These are phyloP conservation scores for Callosobruchus maculatus DNA, from an alignment of 2,888 invertebrate species.

Conservation along the genomic window DNA sequence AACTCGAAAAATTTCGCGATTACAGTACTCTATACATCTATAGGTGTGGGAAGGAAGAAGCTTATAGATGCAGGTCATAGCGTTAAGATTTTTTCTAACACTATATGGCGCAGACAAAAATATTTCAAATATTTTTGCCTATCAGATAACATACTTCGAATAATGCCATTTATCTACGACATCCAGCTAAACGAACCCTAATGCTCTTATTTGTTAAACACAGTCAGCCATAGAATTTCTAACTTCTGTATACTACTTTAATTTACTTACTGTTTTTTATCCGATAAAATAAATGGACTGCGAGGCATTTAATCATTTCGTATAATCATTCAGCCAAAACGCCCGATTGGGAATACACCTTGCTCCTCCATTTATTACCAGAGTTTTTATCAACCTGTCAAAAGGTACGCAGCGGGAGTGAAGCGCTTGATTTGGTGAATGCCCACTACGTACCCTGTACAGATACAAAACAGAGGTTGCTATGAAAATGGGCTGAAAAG, in stretches of 20 bases:
- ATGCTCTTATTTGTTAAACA: background rate
- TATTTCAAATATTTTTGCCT: too few relatives aligned
- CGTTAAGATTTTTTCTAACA: too few relatives aligned
- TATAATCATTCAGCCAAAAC: background rate
- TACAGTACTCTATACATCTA: too few relatives aligned
- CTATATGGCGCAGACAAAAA: too few relatives aligned
- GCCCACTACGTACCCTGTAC: background rate
- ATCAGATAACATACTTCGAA: too few relatives aligned
- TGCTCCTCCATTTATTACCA: background rate
- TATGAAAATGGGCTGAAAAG: background rate
- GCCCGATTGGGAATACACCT: background rate
- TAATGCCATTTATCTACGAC: too few relatives aligned
- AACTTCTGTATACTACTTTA: background rate
- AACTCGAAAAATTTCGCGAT: too few relatives aligned
- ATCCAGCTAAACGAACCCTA: background rate
- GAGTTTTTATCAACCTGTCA: background rate
- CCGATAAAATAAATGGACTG: background rate
- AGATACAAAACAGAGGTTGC: background rate
- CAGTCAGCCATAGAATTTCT: background rate
- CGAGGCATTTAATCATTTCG: background rate
- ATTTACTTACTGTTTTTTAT: background rate
- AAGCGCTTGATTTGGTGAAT: background rate
- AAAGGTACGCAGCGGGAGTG: background rate
- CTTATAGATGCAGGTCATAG: too few relatives aligned
- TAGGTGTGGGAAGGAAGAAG: too few relatives aligned